These are phyloP conservation scores for Hyalella azteca DNA, from an alignment of 2,888 invertebrate species.

Conservation along the genomic window DNA sequence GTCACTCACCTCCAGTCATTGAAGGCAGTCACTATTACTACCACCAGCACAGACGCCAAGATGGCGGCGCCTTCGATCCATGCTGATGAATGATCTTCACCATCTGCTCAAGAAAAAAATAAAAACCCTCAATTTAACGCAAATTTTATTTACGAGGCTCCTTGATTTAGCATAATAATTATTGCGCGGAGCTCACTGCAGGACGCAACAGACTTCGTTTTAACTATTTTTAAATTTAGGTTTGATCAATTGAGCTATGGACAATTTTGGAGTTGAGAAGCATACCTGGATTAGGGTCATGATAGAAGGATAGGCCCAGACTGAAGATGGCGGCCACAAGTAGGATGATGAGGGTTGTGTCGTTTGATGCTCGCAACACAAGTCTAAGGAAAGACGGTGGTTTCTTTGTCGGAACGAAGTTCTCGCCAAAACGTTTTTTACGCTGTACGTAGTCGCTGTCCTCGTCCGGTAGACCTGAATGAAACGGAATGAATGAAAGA, in stretches of 20 bases:
- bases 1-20: constrained; percentile 85
- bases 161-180: not conserved
- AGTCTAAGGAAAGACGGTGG: constrained; percentile 98
- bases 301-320: not conserved
- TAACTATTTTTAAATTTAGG: no score
- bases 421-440: constrained; percentile 95
- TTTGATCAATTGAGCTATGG: no score
- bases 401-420: constrained; percentile 98
- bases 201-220: no score
- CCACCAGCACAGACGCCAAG: constrained; percentile 97
- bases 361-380: constrained; percentile 99
- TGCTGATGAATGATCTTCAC: constrained; percentile 86
- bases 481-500: no score
- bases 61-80: constrained; percentile 99
- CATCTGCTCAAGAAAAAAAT: constrained; percentile 66
- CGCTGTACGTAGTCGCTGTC: constrained; percentile 88
- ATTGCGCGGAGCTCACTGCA: not conserved
- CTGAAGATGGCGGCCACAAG: constrained; percentile 98
- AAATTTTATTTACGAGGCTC: not conserved
- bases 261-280: no score
- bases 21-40: constrained; percentile 98
- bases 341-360: constrained; percentile 98
- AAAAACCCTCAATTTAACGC: not conserved
- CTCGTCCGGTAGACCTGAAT: constrained; percentile 92
- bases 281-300: not conserved